Base-by-base conservation (phyloP, 2,113 vertebrate genomes). In the Bucco capensis region DNA sequence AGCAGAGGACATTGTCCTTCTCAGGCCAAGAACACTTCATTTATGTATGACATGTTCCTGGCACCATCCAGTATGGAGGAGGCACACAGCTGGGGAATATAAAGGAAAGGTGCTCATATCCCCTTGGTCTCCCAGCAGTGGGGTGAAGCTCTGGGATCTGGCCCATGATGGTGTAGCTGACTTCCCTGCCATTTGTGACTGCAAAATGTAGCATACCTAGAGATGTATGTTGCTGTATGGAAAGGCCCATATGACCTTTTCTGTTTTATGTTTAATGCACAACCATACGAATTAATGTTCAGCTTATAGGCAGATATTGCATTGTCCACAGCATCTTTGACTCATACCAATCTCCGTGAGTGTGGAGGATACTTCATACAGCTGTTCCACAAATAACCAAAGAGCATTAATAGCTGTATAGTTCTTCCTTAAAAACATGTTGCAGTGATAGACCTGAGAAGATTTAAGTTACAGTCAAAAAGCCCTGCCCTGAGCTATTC, bases 121-220 rank as follows among this genome's bases (percentile, higher is more conserved):
- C 10, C 5, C 7, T 18, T 31, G 11, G 19, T 62, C 60, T 86
- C 42, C 33, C 61, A 31, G 42, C 21, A 35, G 7, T n/a, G 37
- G 38, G 30, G 24, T 60, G 38, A 33, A 62, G 21, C 14, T 60
- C n/a, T 60, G 53, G 12, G 7, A 7, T 22, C 40, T 82, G 66
- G 12, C 28, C 42, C 0, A 0, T 23, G 61, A 46, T 60, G n/a
- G 6, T 72, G 11, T 28, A 69, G 62, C n/a, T 57, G 24, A 16
- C 13, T 24, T 12, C 46, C 25, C 10, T 57, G 40, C 28, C 4
- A 0, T 71, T 42, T 28, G 12, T 47, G 65, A 24, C 57, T 44
- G 24, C 3, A 5, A 33, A 66, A 46, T 9, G 6, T 0, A 13
- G 28, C 0, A 1, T 57, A 33, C 3, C 0, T 61, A 37, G 66